A percentile compares a stretch with the other conserved stretches of the same genome.
Conservation (phyloP, 2,888 invertebrate species). For the Nebria brevicollis region DNA sequence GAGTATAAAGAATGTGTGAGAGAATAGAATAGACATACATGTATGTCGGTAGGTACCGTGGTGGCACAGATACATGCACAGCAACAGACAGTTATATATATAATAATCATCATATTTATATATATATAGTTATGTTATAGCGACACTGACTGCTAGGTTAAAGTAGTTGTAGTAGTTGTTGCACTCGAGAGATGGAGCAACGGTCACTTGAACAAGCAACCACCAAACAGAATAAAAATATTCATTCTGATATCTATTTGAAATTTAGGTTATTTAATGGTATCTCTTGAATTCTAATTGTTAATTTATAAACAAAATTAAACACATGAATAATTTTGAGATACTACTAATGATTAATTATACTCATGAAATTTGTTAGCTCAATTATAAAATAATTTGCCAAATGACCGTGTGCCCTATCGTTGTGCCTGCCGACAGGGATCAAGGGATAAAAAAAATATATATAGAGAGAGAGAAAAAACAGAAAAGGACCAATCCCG, state of each 20-base stretch:
- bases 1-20: slow-evolving; percentile 47
- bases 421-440: slow-evolving; percentile 31
- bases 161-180: slow-evolving; percentile 40
- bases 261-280: too few species aligned
- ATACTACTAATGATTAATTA: too few species aligned
- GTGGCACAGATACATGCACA: slow-evolving; percentile 47
- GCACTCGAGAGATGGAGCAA: slow-evolving; percentile 36
- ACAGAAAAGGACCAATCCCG: slow-evolving; percentile 43
- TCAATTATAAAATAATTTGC: neutral
- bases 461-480: slow-evolving; percentile 28
- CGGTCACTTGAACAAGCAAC: neutral
- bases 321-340: too few species aligned
- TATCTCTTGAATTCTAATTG: too few species aligned
- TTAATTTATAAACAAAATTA: too few species aligned
- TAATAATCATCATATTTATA: slow-evolving; percentile 29
- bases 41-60: slow-evolving; percentile 47
- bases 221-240: neutral
- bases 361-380: too few species aligned
- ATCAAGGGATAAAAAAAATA: slow-evolving; percentile 24
- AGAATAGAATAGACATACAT: slow-evolving; percentile 46
- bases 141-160: slow-evolving; percentile 47
- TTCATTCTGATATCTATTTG: too few species aligned
- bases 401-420: slow-evolving; percentile 11
- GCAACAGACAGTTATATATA: slow-evolving; percentile 45
- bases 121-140: slow-evolving; percentile 24